Evolutionary conservation across 2,888 invertebrate genomes (phyloP), one percentile per base, ranked within the genome.

Genomic region (Xestia rhomboidea): DNA sequence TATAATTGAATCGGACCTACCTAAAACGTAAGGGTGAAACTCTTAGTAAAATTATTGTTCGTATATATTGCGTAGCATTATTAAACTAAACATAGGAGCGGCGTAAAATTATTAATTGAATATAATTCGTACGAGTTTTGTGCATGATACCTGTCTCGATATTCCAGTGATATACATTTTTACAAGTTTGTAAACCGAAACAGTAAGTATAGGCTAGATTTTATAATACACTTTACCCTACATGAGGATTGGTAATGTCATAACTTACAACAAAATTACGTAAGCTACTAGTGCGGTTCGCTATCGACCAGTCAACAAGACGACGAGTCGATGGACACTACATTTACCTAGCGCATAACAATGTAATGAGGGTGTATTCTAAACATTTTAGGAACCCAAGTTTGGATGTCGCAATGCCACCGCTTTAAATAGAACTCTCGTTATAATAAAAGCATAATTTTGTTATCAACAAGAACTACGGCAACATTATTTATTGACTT

Each of bases 1-100:
- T 92, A 95, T 93, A 95, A 96, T 95, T 96, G 95, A 95, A 96
- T 96, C 93, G 92, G 94, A 92, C 96, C 96, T 96, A 96, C 94
- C 96, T 96, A 96, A 93, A 93, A 95, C 93, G 89, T 92, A 94
- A 93, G 90, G 90, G 85, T 92, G 92, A 92, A 92, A 90, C 89
- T 86, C 92, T 91, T 88, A 91, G 79, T 87, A 88, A 90, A 88
- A 92, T 93, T 94, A 96, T 95, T 95, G 95, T 96, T 96, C 95
- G 93, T 93, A 92, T 93, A 93, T 93, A 94, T 95, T 94, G 93
- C 93, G 91, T 93, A 92, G 88, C 87, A 89, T 90, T 88, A 89
- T 89, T 76, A 57, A 87, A 87, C 85, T 85, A 88, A 89, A 89
- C 77, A 85, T 72, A 88, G 77, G 84, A 82, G 85, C 70, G 78